These are phyloP conservation scores for Oscheius myriophilus DNA, from an alignment of 2,888 invertebrate species.

Conservation along the genomic window DNA sequence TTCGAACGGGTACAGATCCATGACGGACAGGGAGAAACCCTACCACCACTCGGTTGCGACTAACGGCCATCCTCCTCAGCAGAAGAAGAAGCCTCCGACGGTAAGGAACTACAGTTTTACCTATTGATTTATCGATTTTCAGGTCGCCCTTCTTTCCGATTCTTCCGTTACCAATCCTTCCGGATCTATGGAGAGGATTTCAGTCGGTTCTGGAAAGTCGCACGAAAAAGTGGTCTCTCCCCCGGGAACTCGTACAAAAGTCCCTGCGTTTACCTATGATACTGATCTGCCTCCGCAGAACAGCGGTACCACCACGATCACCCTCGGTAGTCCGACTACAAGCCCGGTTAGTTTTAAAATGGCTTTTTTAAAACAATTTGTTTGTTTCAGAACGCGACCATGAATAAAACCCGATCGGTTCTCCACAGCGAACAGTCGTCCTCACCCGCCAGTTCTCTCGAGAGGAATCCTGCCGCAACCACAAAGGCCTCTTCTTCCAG, in stretches of 20 bases:
- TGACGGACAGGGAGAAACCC: too few species aligned
- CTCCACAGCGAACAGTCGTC: constrained; percentile 14
- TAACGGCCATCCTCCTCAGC: too few species aligned
- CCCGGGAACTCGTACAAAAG: too few species aligned
- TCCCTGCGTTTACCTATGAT: not conserved
- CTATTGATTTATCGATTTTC: not conserved
- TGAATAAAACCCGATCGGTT: too few species aligned
- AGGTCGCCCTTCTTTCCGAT: constrained; percentile 62
- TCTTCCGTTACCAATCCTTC: too few species aligned
- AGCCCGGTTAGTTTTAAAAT: constrained; percentile 32
- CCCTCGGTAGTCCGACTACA: constrained; percentile 44
- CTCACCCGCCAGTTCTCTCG: constrained; percentile 8
- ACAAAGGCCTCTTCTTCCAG: constrained; percentile 17
- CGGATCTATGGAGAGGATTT: too few species aligned
- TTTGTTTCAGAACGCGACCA: constrained; percentile 7
- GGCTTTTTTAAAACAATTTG: not conserved
- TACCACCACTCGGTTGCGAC: too few species aligned
- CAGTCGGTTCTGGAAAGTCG: too few species aligned
- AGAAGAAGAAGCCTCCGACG: too few species aligned
- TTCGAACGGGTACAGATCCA: too few species aligned
- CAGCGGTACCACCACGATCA: constrained; percentile 46
- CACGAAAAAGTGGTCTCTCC: too few species aligned
- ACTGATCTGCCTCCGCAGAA: not conserved
- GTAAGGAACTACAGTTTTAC: too few species aligned
- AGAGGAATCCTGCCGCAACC: constrained; percentile 21